Evolutionary conservation across 1,140 invertebrate genomes (phyloP), one percentile per base, ranked within the genome.

Genomic region (Meloidogyne exigua): DNA sequence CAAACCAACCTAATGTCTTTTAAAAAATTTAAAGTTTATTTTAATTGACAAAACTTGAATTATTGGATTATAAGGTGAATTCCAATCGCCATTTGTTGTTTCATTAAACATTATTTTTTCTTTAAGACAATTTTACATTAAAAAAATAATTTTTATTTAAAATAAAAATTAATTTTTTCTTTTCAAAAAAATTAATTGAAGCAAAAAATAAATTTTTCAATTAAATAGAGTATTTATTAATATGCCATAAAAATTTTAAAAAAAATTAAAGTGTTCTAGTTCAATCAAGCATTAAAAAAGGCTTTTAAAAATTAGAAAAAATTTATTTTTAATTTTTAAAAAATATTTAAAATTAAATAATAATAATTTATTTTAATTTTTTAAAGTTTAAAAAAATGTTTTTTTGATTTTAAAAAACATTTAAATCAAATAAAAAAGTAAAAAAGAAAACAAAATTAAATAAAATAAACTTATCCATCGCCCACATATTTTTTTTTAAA

Each of bases 1-100:
- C 92, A 57, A 95, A 90, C n/a, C 94, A 95, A 77, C 98, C 94
- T 79, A 95, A 90, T 49, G 95, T 91, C 2, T 94, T n/a, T n/a
- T 68, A 66, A 84, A 78, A 68, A 44, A 13, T 77, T 39, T 21
- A 32, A 74, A 39, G 23, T 36, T n/a, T 39, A 26, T 62, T 42
- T 23, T 57, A 66, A n/a, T 18, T 57, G 7, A 9, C 68, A 25
- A n/a, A n/a, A 72, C 80, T 77, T 81, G 80, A 15, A 82, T 36
- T 57, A 79, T 44, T 5, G 79, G 79, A 42, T 69, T 68, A 57
- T 82, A 83, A 15, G 83, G 83, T 2, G 83, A 72, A 66, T 85
- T 70, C 82, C 82, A 83, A 25, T 70, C 80, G 10, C 77, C 78
- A 49, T 77, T 76, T 13, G 44, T 2, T 9, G 44, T 71, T 71